Conservation (phyloP, 2,113 vertebrate species). For the Dasyurus viverrinus region DNA sequence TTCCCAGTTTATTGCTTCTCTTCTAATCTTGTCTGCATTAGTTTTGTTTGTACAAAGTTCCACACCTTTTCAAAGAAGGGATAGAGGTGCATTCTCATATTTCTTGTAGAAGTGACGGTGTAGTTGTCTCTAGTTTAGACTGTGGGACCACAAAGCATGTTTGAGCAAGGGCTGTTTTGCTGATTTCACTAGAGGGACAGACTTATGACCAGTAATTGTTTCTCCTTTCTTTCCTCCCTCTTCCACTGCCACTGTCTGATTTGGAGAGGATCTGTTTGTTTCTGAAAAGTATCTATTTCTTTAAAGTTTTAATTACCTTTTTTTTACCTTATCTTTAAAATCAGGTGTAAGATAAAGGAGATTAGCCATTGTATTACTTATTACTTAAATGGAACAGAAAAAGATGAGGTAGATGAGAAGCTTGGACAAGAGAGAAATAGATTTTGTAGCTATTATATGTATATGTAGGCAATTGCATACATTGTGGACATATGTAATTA, state of each 20-base stretch:
- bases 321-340: not conserved
- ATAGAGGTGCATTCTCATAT: not conserved
- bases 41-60: no score
- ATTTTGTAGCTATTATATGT: not conserved
- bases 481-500: not conserved
- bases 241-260: not conserved
- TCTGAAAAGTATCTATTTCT: not conserved
- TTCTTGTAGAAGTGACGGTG: not conserved
- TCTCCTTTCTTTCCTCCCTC: not conserved
- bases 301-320: not conserved
- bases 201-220: not conserved
- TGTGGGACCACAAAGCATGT: not conserved
- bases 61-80: not conserved
- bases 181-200: not conserved
- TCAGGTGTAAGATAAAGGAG: not conserved
- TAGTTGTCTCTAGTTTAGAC: not conserved
- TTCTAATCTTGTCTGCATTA: no score
- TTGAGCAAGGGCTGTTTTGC: not conserved
- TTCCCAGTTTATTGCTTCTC: no score
- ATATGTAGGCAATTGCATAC: not conserved
- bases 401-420: not conserved
- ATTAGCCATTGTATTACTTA: not conserved
- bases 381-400: not conserved
- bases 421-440: not conserved
- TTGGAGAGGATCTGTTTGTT: not conserved